These are phyloP conservation scores for Sturnus vulgaris DNA, from an alignment of 2,113 vertebrate species.

Conservation along the genomic window DNA sequence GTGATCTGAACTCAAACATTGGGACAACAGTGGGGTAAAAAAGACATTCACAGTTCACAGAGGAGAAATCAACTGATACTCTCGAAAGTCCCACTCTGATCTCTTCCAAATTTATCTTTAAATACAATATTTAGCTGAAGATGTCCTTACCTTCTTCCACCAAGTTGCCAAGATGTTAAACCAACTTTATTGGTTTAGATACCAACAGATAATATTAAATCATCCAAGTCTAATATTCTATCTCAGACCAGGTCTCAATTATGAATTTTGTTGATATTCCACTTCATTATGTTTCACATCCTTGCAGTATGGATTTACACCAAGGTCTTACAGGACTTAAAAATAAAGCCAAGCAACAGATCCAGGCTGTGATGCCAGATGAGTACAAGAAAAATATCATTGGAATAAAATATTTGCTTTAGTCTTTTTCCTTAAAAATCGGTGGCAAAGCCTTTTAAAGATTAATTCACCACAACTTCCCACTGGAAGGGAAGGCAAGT, in stretches of 20 bases:
- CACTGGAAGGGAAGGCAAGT: neutral
- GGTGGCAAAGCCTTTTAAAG: neutral
- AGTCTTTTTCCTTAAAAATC: neutral
- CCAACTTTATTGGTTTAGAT: neutral
- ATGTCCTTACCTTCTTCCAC: neutral
- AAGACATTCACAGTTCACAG: neutral
- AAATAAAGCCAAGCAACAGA: neutral
- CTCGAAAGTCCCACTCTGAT: neutral
- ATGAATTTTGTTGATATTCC: neutral
- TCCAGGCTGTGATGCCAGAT: neutral
- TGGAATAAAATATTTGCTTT: neutral
- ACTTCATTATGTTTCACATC: neutral
- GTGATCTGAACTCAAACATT: neutral
- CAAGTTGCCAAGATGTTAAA: neutral
- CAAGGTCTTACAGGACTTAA: neutral
- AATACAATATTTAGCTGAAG: neutral
- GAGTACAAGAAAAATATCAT: neutral
- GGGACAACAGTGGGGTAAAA: neutral
- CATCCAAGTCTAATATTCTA: neutral
- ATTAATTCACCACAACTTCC: neutral
- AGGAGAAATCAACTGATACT: neutral
- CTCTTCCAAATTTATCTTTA: neutral
- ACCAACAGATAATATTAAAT: neutral
- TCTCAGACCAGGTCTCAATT: neutral
- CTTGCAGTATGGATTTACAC: neutral